Conservation (phyloP, 2,888 invertebrate species). For the Dryobotodes eremita region DNA sequence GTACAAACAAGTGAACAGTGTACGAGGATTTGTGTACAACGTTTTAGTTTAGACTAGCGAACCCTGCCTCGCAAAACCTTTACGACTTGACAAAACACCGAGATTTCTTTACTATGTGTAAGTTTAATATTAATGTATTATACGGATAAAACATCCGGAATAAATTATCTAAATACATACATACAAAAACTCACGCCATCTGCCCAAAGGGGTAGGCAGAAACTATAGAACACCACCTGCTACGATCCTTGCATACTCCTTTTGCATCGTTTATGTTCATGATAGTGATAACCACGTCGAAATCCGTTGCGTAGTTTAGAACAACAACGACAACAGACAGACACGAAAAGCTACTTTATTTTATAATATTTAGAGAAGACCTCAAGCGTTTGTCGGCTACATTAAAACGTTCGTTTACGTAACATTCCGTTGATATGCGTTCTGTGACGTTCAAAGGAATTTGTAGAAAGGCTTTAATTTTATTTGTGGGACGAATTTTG, state of each 20-base stretch:
- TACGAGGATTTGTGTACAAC: constrained; percentile 36
- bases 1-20: constrained; percentile 40
- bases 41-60: constrained; percentile 29
- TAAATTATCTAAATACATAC: not conserved
- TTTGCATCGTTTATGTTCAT: not conserved
- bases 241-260: too few relatives aligned
- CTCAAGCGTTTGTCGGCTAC: constrained; percentile 11
- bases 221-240: too few relatives aligned
- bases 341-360: not conserved
- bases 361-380: not conserved
- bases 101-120: not conserved
- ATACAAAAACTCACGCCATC: too few relatives aligned
- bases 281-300: not conserved
- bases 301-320: not conserved
- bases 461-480: constrained; percentile 40
- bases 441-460: constrained; percentile 45
- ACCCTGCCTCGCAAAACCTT: not conserved
- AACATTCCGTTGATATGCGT: constrained; percentile 37
- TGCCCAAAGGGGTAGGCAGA: too few relatives aligned
- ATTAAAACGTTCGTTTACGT: constrained; percentile 49
- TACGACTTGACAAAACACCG: not conserved
- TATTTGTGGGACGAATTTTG: constrained; percentile 34
- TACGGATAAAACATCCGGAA: not conserved
- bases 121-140: not conserved
- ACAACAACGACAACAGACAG: not conserved